Evolutionary conservation across 1,140 invertebrate genomes (phyloP).

Genomic region (Papilio glaucus): DNA sequence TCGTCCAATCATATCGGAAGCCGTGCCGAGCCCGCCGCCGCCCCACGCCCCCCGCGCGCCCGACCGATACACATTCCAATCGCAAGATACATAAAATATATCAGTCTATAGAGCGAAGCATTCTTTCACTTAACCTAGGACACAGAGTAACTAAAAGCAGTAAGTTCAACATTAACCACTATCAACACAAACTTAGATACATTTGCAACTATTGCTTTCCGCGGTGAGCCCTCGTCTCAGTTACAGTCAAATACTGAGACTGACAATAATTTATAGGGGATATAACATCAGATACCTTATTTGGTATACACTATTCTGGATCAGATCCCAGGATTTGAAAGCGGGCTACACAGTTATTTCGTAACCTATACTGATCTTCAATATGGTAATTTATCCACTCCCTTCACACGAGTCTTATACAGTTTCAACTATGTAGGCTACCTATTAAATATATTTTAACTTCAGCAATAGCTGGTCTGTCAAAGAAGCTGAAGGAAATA

Average conservation of each 20-base stretch:
- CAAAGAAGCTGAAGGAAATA: not conserved
- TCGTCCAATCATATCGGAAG: conserved; percentile 53
- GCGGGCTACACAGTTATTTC: too few relatives aligned
- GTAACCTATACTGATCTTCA: too few relatives aligned
- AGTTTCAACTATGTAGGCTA: too few relatives aligned
- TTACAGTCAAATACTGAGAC: not conserved
- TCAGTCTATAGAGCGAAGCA: conserved; percentile 76
- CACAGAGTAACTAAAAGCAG: conserved; percentile 42
- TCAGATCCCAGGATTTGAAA: too few relatives aligned
- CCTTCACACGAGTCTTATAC: too few relatives aligned
- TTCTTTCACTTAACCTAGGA: conserved; percentile 66
- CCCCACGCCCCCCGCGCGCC: conserved; percentile 59
- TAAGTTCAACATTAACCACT: conserved; percentile 22
- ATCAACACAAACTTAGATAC: not conserved
- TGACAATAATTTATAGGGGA: not conserved
- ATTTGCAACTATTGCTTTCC: not conserved
- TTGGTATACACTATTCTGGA: too few relatives aligned
- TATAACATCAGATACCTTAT: not conserved
- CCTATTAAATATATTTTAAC: not conserved
- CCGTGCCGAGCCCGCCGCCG: conserved; percentile 54
- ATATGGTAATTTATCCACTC: too few relatives aligned
- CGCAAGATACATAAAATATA: conserved; percentile 78
- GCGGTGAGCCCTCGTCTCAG: not conserved
- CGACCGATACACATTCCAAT: conserved; percentile 70
- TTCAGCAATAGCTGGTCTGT: not conserved